These are phyloP conservation scores for Sus cebifrons DNA, from an alignment of 2,797 vertebrate species.

Conservation along the genomic window DNA sequence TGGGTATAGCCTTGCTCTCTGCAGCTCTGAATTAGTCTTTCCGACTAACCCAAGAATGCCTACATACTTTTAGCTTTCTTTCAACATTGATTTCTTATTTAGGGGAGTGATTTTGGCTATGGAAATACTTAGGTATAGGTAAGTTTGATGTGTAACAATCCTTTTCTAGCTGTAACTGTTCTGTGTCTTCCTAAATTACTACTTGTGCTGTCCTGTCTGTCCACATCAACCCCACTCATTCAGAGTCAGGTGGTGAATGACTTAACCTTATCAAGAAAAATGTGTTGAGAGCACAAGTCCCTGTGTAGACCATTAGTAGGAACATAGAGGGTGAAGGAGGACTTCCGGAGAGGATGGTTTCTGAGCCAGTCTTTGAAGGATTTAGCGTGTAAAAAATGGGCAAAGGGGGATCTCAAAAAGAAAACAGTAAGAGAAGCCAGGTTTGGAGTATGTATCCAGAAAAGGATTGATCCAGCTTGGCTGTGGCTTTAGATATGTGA, in stretches of 20 bases:
- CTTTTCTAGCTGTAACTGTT: not conserved
- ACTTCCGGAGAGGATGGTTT: not conserved
- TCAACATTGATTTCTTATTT: not conserved
- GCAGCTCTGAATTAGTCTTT: not conserved
- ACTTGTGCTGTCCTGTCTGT: not conserved
- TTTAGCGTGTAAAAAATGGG: not conserved
- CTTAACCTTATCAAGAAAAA: not conserved
- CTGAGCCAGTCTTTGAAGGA: not conserved
- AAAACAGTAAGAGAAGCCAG: not conserved
- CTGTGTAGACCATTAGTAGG: fast-evolving
- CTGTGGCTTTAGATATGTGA: not conserved
- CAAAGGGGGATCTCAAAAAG: not conserved
- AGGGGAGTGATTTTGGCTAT: not conserved
- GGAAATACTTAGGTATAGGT: not conserved
- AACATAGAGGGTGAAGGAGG: not conserved
- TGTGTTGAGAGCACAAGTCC: not conserved
- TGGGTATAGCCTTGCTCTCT: not conserved
- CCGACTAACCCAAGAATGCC: not conserved
- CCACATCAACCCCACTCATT: not conserved
- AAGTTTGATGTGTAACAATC: not conserved
- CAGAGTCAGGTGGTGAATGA: not conserved
- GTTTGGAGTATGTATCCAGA: not conserved
- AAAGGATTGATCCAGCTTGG: not conserved
- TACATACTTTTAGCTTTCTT: not conserved
- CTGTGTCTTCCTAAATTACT: not conserved